phyloP scores from a whole-genome alignment of 2,797 vertebrate species.

The Lutra lutra region DNA sequence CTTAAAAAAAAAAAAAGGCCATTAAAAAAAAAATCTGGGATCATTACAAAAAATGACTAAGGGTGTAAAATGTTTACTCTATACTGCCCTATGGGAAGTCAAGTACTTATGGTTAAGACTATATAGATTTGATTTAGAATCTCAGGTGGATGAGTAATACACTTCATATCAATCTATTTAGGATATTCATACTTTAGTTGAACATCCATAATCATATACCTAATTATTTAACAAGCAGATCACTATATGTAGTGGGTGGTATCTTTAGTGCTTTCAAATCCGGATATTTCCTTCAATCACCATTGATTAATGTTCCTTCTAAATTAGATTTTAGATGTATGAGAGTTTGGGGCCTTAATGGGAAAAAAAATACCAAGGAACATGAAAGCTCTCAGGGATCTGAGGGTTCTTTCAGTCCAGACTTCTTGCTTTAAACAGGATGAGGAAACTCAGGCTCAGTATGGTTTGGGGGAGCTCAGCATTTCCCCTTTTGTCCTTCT shows the following conservation, averaged over 20 bases:
- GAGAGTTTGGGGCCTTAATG: background rate
- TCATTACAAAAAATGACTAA: background rate
- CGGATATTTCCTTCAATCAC: background rate
- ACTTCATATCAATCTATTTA: background rate
- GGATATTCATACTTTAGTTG: background rate
- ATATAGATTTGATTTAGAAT: background rate
- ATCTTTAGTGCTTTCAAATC: constrained; percentile 2
- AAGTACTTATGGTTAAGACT: background rate
- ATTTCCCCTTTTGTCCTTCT: background rate
- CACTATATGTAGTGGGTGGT: background rate
- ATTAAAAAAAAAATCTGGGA: no score
- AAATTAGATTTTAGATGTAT: background rate
- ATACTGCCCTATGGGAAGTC: background rate
- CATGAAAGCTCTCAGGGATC: background rate
- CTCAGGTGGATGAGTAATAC: background rate
- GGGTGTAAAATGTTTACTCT: background rate
- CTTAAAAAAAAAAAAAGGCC: no score
- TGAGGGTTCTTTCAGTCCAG: background rate
- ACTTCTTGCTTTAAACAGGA: background rate
- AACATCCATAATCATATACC: background rate
- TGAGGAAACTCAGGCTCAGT: background rate
- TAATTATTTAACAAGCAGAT: background rate
- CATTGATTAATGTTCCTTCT: background rate
- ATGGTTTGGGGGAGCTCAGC: background rate
- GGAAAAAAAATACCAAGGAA: background rate